These are phyloP conservation scores for Trachops cirrhosus DNA, from an alignment of 2,797 vertebrate genomes.

Conservation along the genomic window DNA sequence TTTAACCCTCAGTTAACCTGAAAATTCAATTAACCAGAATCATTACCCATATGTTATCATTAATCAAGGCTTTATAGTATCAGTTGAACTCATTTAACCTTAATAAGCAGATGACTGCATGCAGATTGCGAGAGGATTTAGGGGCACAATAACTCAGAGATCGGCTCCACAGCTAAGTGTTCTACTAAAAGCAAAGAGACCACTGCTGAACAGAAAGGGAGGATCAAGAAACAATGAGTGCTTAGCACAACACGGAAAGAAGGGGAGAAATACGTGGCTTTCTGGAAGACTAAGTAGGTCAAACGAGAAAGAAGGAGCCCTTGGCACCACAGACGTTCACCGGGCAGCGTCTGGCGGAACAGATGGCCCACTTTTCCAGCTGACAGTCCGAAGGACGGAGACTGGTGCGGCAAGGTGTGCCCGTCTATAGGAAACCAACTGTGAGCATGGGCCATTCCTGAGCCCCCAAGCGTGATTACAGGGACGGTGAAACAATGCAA, in stretches of 20 bases:
- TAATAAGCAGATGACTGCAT: conserved; percentile 68
- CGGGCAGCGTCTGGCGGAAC: conserved; percentile 60
- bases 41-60: conserved; percentile 58
- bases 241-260: background rate
- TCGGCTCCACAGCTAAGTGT: background rate
- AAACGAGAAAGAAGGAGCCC: conserved; percentile 51
- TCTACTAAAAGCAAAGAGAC: background rate
- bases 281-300: conserved; percentile 55
- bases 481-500: background rate
- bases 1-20: conserved; percentile 72
- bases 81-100: conserved; percentile 70
- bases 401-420: background rate
- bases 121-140: conserved; percentile 30
- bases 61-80: conserved; percentile 67
- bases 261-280: background rate
- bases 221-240: background rate
- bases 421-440: conserved; percentile 1
- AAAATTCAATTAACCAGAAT: conserved; percentile 72
- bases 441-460: background rate
- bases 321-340: background rate
- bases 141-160: conserved; percentile 48
- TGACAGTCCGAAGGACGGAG: conserved; percentile 31
- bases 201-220: background rate
- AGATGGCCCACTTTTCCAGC: conserved; percentile 61
- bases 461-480: background rate